These are phyloP conservation scores for Sebastes kiyomatsui DNA, from an alignment of 2,797 vertebrate species.

Conservation along the genomic window DNA sequence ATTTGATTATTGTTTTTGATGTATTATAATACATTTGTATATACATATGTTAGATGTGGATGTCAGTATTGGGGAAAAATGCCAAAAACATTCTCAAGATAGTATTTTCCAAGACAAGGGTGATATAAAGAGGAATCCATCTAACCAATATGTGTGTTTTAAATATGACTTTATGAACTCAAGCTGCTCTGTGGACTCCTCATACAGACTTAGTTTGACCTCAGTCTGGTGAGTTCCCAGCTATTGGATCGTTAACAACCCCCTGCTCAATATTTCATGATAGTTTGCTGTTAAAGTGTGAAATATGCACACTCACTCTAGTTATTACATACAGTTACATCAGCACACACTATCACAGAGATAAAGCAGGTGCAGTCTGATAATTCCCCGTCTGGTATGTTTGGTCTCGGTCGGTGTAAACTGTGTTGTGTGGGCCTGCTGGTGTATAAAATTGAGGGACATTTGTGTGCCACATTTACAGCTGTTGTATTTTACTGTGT, in stretches of 20 bases:
- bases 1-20: constrained; percentile 3
- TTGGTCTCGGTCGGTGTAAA: background rate
- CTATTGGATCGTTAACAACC: background rate
- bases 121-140: background rate
- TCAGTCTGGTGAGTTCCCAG: background rate
- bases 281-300: background rate
- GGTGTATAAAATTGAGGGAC: background rate
- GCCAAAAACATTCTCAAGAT: constrained; percentile 9
- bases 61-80: background rate
- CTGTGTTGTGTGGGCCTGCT: background rate
- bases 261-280: background rate
- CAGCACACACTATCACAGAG: background rate
- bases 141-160: background rate
- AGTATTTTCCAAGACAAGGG: constrained; percentile 16
- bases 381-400: background rate
- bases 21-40: background rate
- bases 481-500: constrained; percentile 1
- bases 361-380: constrained; percentile 15
- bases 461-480: background rate
- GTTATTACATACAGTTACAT: background rate
- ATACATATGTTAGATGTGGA: constrained; percentile 8
- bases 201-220: background rate
- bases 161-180: background rate
- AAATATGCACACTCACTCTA: background rate
- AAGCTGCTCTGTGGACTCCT: background rate